Evolutionary conservation across 1,140 invertebrate genomes (phyloP).

Genomic region (Hylaeus anthracinus): DNA sequence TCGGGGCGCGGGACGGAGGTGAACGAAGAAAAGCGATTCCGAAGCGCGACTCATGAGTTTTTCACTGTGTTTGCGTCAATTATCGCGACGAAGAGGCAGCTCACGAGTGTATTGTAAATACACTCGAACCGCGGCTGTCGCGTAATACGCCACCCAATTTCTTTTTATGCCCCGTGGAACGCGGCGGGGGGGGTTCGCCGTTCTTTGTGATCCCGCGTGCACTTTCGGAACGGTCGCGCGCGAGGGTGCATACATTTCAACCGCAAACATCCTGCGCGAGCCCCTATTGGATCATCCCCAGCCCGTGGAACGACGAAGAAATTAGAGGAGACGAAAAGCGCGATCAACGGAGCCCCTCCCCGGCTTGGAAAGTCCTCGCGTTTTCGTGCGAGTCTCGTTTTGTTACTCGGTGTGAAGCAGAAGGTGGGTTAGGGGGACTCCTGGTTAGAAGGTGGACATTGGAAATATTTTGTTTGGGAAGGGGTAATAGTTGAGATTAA

Average conservation of each 20-base stretch:
- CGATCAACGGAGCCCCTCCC: neutral
- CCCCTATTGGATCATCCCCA: slow-evolving; percentile 49
- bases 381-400: neutral
- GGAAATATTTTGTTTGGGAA: too few relatives aligned
- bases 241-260: slow-evolving; percentile 74
- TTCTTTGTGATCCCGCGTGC: slow-evolving; percentile 41
- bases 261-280: slow-evolving; percentile 62
- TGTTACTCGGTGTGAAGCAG: too few relatives aligned
- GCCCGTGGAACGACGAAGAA: slow-evolving; percentile 38
- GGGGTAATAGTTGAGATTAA: too few relatives aligned
- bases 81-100: slow-evolving; percentile 29
- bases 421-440: too few relatives aligned
- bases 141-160: slow-evolving; percentile 39
- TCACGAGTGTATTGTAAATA: slow-evolving; percentile 45
- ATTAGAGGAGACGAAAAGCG: slow-evolving; percentile 39
- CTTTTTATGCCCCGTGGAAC: slow-evolving; percentile 49
- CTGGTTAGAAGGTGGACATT: too few relatives aligned
- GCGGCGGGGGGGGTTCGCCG: neutral
- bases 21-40: neutral
- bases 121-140: slow-evolving; percentile 27
- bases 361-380: neutral
- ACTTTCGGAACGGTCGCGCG: slow-evolving; percentile 21
- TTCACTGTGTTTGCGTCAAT: slow-evolving; percentile 36
- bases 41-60: slow-evolving; percentile 6
- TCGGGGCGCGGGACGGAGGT: neutral